Evolutionary conservation across 2,797 vertebrate species (phyloP).

Genomic region (Parauchenoglanis ngamensis): DNA sequence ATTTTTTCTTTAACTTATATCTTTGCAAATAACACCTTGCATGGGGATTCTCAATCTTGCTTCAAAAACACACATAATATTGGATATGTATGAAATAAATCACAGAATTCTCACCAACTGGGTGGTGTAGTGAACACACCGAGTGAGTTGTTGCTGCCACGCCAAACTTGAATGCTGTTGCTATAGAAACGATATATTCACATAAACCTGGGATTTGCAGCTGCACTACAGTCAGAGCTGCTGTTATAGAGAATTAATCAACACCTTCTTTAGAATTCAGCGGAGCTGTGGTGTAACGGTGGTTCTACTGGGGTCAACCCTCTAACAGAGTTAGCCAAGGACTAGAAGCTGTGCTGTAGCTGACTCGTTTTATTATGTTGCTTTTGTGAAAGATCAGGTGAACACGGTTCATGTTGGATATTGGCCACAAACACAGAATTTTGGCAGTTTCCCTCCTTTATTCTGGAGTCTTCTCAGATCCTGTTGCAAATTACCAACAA

Average conservation of each 20-base stretch:
- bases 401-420: background rate
- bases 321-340: background rate
- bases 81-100: background rate
- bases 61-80: background rate
- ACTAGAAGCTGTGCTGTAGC: background rate
- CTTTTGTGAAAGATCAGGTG: background rate
- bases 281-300: no score
- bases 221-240: background rate
- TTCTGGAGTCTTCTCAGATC: constrained; percentile 1
- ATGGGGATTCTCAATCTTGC: background rate
- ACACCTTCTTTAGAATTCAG: background rate
- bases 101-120: background rate
- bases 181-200: background rate
- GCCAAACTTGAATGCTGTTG: background rate
- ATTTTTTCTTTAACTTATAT: no score
- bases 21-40: background rate
- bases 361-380: background rate
- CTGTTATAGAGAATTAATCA: background rate
- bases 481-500: background rate
- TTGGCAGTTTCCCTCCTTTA: constrained; percentile 6
- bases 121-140: background rate
- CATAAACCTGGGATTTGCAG: background rate
- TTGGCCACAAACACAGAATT: background rate
- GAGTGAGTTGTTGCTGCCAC: background rate
- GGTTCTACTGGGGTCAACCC: background rate